phyloP scores from a whole-genome alignment of 2,888 invertebrate genomes.

The Pyrrhia umbra region DNA sequence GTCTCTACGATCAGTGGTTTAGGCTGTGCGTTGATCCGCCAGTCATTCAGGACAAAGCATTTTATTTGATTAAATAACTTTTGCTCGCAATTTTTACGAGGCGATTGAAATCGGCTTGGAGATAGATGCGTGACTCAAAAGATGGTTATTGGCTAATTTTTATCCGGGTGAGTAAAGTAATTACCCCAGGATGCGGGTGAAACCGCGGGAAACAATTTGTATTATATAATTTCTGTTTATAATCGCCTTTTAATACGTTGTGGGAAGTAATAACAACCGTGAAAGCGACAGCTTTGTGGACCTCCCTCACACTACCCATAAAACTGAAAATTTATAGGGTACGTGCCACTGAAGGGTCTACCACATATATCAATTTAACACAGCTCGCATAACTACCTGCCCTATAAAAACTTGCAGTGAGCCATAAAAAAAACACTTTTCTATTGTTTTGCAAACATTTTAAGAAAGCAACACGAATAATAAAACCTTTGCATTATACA shows the following conservation, averaged over 20 bases:
- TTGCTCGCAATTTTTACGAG: too few species aligned
- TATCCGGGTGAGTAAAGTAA: too few species aligned
- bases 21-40: too few species aligned
- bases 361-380: neutral
- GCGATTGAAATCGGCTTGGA: too few species aligned
- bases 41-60: too few species aligned
- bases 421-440: constrained; percentile 23
- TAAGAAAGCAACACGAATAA: constrained; percentile 49
- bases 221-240: too few species aligned
- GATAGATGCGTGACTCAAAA: too few species aligned
- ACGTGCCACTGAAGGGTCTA: neutral
- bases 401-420: constrained; percentile 16
- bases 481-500: constrained; percentile 50
- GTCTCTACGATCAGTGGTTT: too few species aligned
- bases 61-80: too few species aligned
- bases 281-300: constrained; percentile 3
- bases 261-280: constrained; percentile 16
- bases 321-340: constrained; percentile 10
- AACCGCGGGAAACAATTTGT: too few species aligned
- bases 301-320: constrained; percentile 14
- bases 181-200: too few species aligned
- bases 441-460: constrained; percentile 46
- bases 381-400: neutral
- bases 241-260: neutral
- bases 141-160: too few species aligned